These are phyloP conservation scores for Caloenas nicobarica DNA, from an alignment of 2,113 vertebrate species.

Conservation along the genomic window DNA sequence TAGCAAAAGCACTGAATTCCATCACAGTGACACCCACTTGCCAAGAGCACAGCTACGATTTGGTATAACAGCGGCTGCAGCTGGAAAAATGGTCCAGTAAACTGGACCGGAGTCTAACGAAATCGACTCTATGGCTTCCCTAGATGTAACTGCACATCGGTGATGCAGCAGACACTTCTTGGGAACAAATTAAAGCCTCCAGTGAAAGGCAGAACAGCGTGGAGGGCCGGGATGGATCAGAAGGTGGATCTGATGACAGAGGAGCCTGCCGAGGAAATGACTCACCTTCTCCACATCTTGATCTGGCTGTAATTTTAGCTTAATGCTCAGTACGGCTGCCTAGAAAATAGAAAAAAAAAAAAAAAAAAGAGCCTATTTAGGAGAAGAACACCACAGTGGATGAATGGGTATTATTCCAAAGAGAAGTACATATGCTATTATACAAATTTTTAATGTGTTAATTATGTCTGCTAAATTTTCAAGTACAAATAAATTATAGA, in stretches of 20 bases:
- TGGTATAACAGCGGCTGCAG: neutral
- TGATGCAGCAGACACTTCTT: neutral
- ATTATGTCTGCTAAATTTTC: neutral
- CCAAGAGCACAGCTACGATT: neutral
- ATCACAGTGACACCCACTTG: neutral
- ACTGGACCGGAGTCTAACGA: neutral
- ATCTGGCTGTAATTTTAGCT: constrained; percentile 81
- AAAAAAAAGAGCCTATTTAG: neutral
- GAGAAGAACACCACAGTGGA: neutral
- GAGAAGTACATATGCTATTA: neutral
- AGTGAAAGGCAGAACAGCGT: neutral
- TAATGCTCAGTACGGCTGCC: constrained; percentile 79
- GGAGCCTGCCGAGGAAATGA: neutral
- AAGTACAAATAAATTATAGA: neutral
- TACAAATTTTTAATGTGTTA: neutral
- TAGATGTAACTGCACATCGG: neutral
- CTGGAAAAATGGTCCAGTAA: neutral
- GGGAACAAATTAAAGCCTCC: neutral
- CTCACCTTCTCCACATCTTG: constrained; percentile 86
- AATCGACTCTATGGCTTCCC: neutral
- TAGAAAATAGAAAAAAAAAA: constrained; percentile 44
- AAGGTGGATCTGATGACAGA: neutral
- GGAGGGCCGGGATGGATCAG: neutral
- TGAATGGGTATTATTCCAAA: neutral
- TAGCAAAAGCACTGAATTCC: neutral